Conservation (phyloP, 1,140 invertebrate species). For the Acromyrmex heyeri region DNA sequence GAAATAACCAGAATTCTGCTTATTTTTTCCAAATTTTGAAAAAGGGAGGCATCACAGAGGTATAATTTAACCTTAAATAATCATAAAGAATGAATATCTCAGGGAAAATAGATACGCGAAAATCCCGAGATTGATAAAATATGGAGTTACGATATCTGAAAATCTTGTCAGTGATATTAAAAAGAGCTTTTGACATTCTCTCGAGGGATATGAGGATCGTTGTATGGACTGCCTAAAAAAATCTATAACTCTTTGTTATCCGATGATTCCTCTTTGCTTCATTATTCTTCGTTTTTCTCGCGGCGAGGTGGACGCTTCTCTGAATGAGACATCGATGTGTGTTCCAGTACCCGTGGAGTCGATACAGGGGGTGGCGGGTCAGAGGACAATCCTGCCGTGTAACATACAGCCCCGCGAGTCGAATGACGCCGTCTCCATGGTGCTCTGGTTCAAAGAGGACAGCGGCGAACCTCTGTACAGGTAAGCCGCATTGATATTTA, state of each 20-base stretch:
- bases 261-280: conserved; percentile 13
- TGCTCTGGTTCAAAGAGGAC: conserved; percentile 95
- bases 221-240: conserved; percentile 24
- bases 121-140: not conserved
- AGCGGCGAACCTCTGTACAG: conserved; percentile 95
- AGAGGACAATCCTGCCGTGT: conserved; percentile 93
- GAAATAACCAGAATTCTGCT: too few species aligned
- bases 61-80: not conserved
- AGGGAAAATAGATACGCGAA: not conserved
- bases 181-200: not conserved
- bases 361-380: conserved; percentile 92
- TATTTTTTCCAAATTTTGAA: too few species aligned
- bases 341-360: conserved; percentile 92
- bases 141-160: conserved; percentile 9
- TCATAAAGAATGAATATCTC: conserved; percentile 20
- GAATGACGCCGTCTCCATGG: conserved; percentile 94
- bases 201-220: conserved; percentile 4
- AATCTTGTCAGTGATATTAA: conserved; percentile 23
- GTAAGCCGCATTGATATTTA: conserved; percentile 86
- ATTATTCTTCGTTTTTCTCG: conserved; percentile 52
- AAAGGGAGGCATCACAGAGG: too few species aligned
- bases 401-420: conserved; percentile 92
- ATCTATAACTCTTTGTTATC: conserved; percentile 40
- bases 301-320: conserved; percentile 8
- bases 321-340: conserved; percentile 55